A percentile compares a stretch with the other conserved stretches of the same genome.
phyloP scores from a whole-genome alignment of 2,113 vertebrate genomes.

The Vicugna pacos region DNA sequence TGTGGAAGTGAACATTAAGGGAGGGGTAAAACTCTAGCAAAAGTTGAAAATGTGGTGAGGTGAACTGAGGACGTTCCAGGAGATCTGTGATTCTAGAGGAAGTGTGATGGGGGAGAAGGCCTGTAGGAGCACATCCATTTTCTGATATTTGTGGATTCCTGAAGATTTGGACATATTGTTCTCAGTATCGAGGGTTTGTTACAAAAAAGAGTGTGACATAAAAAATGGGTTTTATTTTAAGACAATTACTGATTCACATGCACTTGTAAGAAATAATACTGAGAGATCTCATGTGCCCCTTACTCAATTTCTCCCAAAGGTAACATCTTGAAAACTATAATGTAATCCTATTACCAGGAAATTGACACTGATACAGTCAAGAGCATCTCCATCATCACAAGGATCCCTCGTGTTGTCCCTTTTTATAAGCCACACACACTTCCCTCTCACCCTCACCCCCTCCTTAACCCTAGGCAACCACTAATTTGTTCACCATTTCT shows the following conservation, averaged over 20 bases:
- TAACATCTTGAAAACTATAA: neutral
- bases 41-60: neutral
- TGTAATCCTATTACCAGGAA: neutral
- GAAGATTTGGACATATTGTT: neutral
- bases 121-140: rapidly evolving
- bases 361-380: neutral
- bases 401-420: neutral
- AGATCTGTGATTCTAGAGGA: neutral
- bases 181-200: neutral
- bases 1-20: neutral
- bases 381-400: neutral
- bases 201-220: neutral
- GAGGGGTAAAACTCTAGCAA: neutral
- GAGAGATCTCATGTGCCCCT: neutral
- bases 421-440: neutral
- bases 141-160: neutral
- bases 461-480: neutral
- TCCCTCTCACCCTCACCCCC: neutral
- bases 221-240: neutral
- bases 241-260: neutral
- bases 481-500: neutral
- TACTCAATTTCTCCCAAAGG: neutral
- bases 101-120: neutral
- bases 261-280: neutral
- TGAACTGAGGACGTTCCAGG: neutral